These are phyloP conservation scores for Myotis daubentonii DNA, from an alignment of 2,797 vertebrate genomes.

Conservation along the genomic window DNA sequence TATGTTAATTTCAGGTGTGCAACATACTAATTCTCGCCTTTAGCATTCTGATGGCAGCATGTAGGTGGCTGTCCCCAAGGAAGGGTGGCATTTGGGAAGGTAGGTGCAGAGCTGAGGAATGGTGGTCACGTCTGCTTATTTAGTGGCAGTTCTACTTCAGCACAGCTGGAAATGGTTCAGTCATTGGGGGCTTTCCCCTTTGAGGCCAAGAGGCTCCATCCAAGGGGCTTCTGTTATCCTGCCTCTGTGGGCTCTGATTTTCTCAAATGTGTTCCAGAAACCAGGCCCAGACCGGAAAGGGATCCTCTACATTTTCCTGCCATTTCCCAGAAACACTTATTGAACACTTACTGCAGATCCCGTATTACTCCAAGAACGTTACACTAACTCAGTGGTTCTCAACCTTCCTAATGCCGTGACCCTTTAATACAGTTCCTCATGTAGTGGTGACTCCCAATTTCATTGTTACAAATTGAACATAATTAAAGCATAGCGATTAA, in stretches of 20 bases:
- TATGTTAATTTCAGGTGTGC: neutral
- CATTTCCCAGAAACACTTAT: neutral
- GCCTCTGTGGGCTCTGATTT: neutral
- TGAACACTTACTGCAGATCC: neutral
- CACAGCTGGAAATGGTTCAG: neutral
- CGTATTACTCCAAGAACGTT: neutral
- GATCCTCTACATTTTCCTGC: neutral
- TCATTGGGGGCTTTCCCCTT: neutral
- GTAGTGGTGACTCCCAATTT: too few relatives aligned
- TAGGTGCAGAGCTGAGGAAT: neutral
- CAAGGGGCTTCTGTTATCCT: neutral
- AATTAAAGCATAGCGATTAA: too few relatives aligned
- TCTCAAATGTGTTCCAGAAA: neutral
- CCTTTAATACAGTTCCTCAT: too few relatives aligned
- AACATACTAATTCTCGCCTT: neutral
- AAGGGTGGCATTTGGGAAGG: neutral
- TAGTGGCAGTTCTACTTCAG: neutral
- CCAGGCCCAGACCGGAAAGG: neutral
- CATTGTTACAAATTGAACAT: too few relatives aligned
- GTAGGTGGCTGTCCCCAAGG: neutral
- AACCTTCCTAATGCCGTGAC: too few relatives aligned
- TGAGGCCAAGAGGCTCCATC: neutral
- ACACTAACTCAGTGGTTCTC: neutral
- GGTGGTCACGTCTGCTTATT: neutral
- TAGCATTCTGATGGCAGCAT: neutral